Base-by-base conservation (phyloP, 2,888 invertebrate species). In the Pilophorus perplexus region DNA sequence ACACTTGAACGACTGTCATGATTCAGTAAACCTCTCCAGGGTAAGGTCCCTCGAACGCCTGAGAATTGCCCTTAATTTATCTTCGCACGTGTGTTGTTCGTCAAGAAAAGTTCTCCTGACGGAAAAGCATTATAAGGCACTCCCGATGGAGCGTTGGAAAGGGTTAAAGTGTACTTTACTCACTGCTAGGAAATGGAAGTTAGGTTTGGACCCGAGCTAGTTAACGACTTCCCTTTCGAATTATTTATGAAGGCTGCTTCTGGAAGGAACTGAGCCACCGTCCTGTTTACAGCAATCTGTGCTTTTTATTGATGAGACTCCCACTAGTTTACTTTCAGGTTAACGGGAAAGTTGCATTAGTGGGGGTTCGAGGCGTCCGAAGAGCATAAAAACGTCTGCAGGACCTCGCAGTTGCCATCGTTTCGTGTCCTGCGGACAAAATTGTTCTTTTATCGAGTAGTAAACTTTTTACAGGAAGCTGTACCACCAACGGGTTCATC, bases 221-320 rank as follows among this genome's bases (percentile, higher is more conserved):
- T 52, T 52, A 52, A 52, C 52, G 52, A 28, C 52, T 52, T 52
- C 2, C 28, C 52, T 25, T 1, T 14, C 14, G 52, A 52, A 52
- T 52, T 52, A 52, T 52, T 52, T 52, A 52, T 52, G 28, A 52
- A 52, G 28, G 52, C 52, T 25, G 52, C 16, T 23, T 20, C 48
- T n/a, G 22, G 23, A 22, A 23, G 48, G 23, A 18, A 20, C 28
- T 25, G 2, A 27, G 27, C 18, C 1, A 10, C 3, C 12, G 27
- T 28, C 52, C 52, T 52, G 52, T 52, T 52, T 52, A 52, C 52
- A 28, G 52, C 52, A 52, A 52, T 52, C 52, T 25, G 28, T 52
- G 52, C 52, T 52, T 52, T n/a, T 52, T 52, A 52, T 52, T 52
- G 52, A 52, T 52, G 52, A 52, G 52, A 28, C 52, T 14, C 16